Percentiles rank a stretch among this genome's conserved stretches.
Conservation (phyloP, 2,888 invertebrate species). For the Geophilus truncorum region DNA sequence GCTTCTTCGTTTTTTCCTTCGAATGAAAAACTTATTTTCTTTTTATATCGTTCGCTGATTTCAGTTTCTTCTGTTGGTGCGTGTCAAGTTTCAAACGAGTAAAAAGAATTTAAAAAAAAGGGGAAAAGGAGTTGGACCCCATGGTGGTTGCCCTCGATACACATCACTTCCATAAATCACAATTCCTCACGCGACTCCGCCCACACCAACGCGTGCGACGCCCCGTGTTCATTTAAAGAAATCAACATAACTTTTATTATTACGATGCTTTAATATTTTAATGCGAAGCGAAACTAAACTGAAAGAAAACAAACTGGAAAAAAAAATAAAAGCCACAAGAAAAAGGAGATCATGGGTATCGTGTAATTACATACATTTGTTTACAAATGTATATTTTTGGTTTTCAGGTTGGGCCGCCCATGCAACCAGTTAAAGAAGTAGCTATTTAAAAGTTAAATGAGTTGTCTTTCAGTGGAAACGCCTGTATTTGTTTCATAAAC, state of each 20-base stretch:
- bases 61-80: neutral
- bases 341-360: too few species aligned
- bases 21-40: neutral
- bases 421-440: neutral
- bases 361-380: neutral
- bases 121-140: neutral
- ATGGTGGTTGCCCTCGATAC: conserved; percentile 16
- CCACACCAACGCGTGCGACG: neutral
- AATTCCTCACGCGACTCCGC: conserved; percentile 11
- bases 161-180: conserved; percentile 20
- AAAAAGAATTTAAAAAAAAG: neutral
- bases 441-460: neutral
- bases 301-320: neutral
- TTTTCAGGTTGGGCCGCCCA: neutral
- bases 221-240: neutral
- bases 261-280: neutral
- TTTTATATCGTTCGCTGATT: neutral
- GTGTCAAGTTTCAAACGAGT: neutral
- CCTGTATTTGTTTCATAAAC: neutral
- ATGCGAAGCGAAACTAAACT: neutral
- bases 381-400: neutral
- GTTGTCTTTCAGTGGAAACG: neutral
- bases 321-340: too few species aligned
- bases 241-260: neutral
- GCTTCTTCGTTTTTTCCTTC: neutral